These are phyloP conservation scores for Ryuthela nishihirai DNA, from an alignment of 2,888 invertebrate genomes.

Conservation along the genomic window DNA sequence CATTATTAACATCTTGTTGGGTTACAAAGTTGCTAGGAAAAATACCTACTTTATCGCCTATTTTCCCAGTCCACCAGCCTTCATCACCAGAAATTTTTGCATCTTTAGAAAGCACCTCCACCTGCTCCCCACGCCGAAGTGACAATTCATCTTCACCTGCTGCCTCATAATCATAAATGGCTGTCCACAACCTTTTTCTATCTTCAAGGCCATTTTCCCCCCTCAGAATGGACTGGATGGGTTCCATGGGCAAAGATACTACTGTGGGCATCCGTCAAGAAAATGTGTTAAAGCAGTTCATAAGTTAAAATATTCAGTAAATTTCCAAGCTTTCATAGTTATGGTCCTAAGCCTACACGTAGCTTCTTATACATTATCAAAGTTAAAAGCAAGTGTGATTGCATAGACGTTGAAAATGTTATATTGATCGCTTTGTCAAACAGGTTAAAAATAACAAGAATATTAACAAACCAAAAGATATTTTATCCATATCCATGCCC, in stretches of 20 bases:
- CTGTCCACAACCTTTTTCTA: slow-evolving; percentile 61
- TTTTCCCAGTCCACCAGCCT: slow-evolving; percentile 98
- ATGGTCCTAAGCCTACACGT: no score
- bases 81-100: slow-evolving; percentile 93
- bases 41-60: slow-evolving; percentile 80
- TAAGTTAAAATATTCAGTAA: no score
- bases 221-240: slow-evolving; percentile 28
- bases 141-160: slow-evolving; percentile 92
- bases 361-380: no score
- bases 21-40: slow-evolving; percentile 95
- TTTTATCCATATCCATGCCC: slow-evolving; percentile 26
- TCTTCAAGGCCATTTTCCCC: slow-evolving; percentile 30
- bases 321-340: no score
- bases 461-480: slow-evolving; percentile 14
- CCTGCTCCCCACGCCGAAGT: slow-evolving; percentile 78
- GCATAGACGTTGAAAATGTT: no score
- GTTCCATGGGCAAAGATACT: slow-evolving; percentile 29
- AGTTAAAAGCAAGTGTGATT: no score
- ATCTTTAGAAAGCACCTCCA: slow-evolving; percentile 87
- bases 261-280: slow-evolving; percentile 29
- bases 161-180: slow-evolving; percentile 87
- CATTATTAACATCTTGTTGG: slow-evolving; percentile 45
- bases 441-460: no score
- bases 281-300: slow-evolving; percentile 1
- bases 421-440: no score